Evolutionary conservation across 2,888 invertebrate genomes (phyloP), one percentile per base, ranked within the genome.

Genomic region (Branchellion lobata): DNA sequence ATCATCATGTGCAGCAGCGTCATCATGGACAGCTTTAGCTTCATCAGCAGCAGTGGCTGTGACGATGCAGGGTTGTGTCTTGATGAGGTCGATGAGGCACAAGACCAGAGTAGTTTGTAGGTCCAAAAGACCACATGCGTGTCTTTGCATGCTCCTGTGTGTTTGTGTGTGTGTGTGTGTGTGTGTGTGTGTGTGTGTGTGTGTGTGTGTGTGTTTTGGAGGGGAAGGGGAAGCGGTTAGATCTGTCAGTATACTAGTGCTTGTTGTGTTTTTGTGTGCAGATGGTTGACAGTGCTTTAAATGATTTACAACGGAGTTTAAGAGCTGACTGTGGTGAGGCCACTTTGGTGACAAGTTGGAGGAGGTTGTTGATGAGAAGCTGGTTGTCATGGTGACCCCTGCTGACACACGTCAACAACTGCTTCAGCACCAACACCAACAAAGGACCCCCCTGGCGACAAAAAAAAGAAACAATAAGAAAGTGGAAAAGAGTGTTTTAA

Each of bases 31-130:
- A 40, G 40, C 40, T 8, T 14, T 5, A 40, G 40, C 40, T 5
- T 8, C 40, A 14, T 8, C 40, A 8, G 40, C 40, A n/a, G n/a
- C n/a, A n/a, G n/a, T n/a, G 47, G 11, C 18, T 3, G 61, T 57
- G 61, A 57, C 61, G 61, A 57, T 57, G 61, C n/a, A 57, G 21
- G 61, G 61, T 24, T 57, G 61, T 18, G 61, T n/a, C 61, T 57
- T 57, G 61, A 57, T n/a, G 14, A 57, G 61, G 61, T 57, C 24
- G 24, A 24, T 57, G 61, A 8, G 5, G 61, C n/a, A 57, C 3
- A n/a, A 5, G 3, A 57, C n/a, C 21, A 57, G 21, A n/a, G n/a
- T n/a, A 24, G 8, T 57, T n/a, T 57, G 61, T 57, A 57, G 61
- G 61, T 57, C 61, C 8, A 57, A n/a, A 5, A 3, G 61, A 24